phyloP scores from a whole-genome alignment of 2,888 invertebrate species.

The Ichneumon xanthorius region DNA sequence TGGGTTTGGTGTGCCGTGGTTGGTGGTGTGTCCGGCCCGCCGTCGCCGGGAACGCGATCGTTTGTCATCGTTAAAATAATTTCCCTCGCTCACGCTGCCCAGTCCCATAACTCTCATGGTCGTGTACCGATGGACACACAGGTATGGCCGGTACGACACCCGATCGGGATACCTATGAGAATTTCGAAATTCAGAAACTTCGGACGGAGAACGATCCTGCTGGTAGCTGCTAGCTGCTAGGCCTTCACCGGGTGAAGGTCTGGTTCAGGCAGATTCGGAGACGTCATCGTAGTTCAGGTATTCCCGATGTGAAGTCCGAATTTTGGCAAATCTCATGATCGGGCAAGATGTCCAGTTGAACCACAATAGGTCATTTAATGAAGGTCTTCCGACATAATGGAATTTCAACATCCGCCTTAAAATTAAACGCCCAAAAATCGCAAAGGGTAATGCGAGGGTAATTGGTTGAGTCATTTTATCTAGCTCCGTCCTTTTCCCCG shows the following conservation, averaged over 20 bases:
- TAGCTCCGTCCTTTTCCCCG: neutral
- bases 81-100: slow-evolving; percentile 72
- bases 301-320: neutral
- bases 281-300: slow-evolving; percentile 32
- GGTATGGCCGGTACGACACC: slow-evolving; percentile 62
- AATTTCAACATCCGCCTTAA: neutral
- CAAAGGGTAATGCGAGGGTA: neutral
- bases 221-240: neutral
- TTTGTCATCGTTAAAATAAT: slow-evolving; percentile 82
- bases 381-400: neutral
- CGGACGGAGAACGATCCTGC: slow-evolving; percentile 15
- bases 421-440: neutral
- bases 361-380: neutral
- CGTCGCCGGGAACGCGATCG: slow-evolving; percentile 70
- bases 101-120: slow-evolving; percentile 37
- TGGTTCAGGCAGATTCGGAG: neutral
- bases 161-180: slow-evolving; percentile 55
- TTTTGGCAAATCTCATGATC: neutral
- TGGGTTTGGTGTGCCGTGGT: neutral
- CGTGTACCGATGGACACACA: slow-evolving; percentile 46
- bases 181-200: slow-evolving; percentile 43
- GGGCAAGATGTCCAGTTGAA: neutral
- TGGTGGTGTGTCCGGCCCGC: slow-evolving; percentile 35
- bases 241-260: slow-evolving; percentile 29
- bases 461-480: neutral